Conservation (phyloP, 2,888 invertebrate genomes). For the Cerceris ruficornis region DNA sequence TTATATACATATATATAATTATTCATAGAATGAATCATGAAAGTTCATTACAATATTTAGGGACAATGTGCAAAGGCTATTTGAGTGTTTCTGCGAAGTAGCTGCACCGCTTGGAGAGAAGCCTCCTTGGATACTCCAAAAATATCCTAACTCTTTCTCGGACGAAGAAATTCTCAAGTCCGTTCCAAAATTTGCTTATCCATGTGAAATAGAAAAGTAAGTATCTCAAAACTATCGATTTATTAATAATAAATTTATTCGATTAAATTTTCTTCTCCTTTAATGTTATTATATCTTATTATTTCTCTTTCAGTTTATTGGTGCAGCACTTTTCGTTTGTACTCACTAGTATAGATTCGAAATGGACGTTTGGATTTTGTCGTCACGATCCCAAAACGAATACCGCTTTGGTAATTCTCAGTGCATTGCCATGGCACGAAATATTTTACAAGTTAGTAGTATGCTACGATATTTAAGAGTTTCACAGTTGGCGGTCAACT, state of each 20-base stretch:
- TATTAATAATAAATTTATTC: slow-evolving; percentile 9
- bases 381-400: slow-evolving; percentile 95
- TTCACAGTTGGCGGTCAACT: no score
- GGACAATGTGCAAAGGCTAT: slow-evolving; percentile 90
- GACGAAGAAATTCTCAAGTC: slow-evolving; percentile 93
- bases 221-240: slow-evolving; percentile 71
- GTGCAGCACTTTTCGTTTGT: slow-evolving; percentile 99
- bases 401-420: slow-evolving; percentile 92
- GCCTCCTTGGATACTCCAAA: slow-evolving; percentile 89
- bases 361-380: slow-evolving; percentile 99
- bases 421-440: slow-evolving; percentile 98
- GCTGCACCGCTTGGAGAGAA: slow-evolving; percentile 86
- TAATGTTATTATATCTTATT: slow-evolving; percentile 10
- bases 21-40: background rate
- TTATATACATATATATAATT: no score
- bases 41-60: slow-evolving; percentile 80
- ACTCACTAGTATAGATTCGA: slow-evolving; percentile 95
- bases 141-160: slow-evolving; percentile 92
- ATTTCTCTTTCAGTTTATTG: slow-evolving; percentile 85
- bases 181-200: slow-evolving; percentile 96
- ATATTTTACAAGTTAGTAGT: slow-evolving; percentile 93
- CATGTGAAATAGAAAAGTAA: slow-evolving; percentile 90
- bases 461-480: background rate
- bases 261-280: background rate
- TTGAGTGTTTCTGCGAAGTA: slow-evolving; percentile 93